Evolutionary conservation across 92 coral and sea anemone genomes (phyloP), one percentile per base, ranked within the genome.

Genomic region (Bergia sp.): DNA sequence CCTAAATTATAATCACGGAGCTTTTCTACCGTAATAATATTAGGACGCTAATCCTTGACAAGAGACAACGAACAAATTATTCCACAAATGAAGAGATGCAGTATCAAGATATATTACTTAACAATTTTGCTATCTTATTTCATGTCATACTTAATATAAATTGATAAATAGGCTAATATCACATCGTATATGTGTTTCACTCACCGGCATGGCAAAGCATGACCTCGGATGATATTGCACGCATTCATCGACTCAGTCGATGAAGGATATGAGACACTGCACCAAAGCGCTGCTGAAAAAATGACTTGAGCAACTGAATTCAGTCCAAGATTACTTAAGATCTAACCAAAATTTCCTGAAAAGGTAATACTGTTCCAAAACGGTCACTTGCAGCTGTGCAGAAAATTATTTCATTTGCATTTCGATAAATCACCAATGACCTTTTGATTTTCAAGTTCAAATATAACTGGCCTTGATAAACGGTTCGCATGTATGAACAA

Each of bases 51-150:
- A 40, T 44, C 77, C 57, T 65, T 23, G 86, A 43, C 73, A 64
- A 64, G 16, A 44, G 75, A 82, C 66, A 65, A 41, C 44, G 6
- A 66, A 65, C 47, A 44, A 82, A 82, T 82, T 37, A 82, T 61
- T 42, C 44, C 21, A 82, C 50, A 21, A 16, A 38, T 82, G 76
- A 82, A 82, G 64, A 65, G 86, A 66, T 41, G 76, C 41, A 61
- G 76, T 66, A 82, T 82, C 86, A 65, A 58, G 58, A 65, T 82
- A 42, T 82, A 65, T 82, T 82, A 82, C 86, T 82, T 66, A 21
- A 23, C 39, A 77, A 82, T n/a, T 66, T 23, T 66, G 61, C 39
- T 82, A 82, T 82, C 86, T 82, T 21, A 37, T 57, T 18, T 82
- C 53, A 23, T 65, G 86, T 65, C 76, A 66, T 69, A 66, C 41